Evolutionary conservation across 1,140 invertebrate species (phyloP).

Genomic region (Orius laevigatus): DNA sequence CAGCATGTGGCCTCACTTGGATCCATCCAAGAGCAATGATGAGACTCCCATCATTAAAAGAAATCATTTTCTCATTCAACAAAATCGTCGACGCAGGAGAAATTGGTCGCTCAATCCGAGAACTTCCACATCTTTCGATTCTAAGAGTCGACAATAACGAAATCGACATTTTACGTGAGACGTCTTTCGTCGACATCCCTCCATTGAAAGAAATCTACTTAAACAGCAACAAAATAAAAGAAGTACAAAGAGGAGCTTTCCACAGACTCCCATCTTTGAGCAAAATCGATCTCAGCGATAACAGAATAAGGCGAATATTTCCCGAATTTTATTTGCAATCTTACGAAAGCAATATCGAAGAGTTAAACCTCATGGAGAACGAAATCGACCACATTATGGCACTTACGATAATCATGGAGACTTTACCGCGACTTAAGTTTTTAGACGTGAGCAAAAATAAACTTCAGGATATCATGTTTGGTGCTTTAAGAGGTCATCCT

Average conservation of each 20-base stretch:
- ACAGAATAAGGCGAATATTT: constrained; percentile 57
- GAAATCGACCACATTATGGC: constrained; percentile 54
- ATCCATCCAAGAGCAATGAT: constrained; percentile 61
- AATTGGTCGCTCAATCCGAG: constrained; percentile 56
- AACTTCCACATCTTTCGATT: constrained; percentile 48
- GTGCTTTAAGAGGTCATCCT: constrained; percentile 54
- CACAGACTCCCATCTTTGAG: constrained; percentile 54
- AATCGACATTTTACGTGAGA: constrained; percentile 52
- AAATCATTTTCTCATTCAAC: constrained; percentile 53
- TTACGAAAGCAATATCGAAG: constrained; percentile 44
- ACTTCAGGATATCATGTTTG: constrained; percentile 54
- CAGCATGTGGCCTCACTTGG: constrained; percentile 55
- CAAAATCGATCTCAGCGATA: constrained; percentile 58
- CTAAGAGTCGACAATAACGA: constrained; percentile 52
- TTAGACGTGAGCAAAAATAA: constrained; percentile 22
- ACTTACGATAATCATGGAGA: constrained; percentile 49
- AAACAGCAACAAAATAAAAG: constrained; percentile 50
- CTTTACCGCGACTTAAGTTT: constrained; percentile 36
- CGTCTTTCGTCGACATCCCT: constrained; percentile 61
- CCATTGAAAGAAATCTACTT: constrained; percentile 50
- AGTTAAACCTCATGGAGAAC: constrained; percentile 56
- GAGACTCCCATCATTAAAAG: constrained; percentile 48
- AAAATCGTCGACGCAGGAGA: constrained; percentile 55
- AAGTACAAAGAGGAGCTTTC: constrained; percentile 60
- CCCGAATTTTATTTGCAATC: constrained; percentile 60